These are phyloP conservation scores for Drosophila barbarae DNA, from an alignment of 2,888 invertebrate species.

Conservation along the genomic window DNA sequence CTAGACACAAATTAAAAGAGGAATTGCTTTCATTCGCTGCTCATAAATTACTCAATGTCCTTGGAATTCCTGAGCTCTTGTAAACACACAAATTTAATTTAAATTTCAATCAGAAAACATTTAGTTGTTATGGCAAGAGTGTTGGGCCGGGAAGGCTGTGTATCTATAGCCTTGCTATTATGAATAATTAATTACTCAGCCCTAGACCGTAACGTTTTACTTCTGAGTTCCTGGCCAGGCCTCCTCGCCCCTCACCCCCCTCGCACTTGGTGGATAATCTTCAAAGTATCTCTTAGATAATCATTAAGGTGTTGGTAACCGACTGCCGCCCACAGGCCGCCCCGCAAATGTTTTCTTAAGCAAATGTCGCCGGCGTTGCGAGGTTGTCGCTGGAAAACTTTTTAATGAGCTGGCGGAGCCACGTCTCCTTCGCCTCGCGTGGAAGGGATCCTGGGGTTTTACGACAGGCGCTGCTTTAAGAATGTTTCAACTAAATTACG, in stretches of 20 bases:
- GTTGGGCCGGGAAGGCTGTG: conserved; percentile 5
- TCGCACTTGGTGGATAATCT: conserved; percentile 49
- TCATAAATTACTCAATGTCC: conserved; percentile 33
- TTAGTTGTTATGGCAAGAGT: conserved; percentile 19
- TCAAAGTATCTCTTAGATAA: conserved; percentile 65
- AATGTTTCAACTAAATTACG: conserved; percentile 72
- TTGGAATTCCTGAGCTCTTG: conserved; percentile 9
- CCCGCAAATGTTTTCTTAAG: conserved; percentile 62
- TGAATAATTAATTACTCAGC: conserved; percentile 70
- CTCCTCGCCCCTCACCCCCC: conserved; percentile 6
- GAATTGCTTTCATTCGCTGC: not conserved
- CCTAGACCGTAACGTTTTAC: conserved; percentile 56
- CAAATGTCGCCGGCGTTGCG: conserved; percentile 56
- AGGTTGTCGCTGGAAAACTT: conserved; percentile 62
- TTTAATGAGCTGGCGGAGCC: conserved; percentile 67
- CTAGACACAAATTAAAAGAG: not conserved
- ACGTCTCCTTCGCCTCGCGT: conserved; percentile 4
- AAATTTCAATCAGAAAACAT: conserved; percentile 45
- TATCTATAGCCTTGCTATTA: conserved; percentile 50
- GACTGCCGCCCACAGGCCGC: conserved; percentile 5
- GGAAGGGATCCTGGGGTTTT: conserved; percentile 29
- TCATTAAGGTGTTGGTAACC: conserved; percentile 54
- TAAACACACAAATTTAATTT: conserved; percentile 43
- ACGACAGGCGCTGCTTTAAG: conserved; percentile 67
- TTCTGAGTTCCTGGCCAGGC: conserved; percentile 42